Evolutionary conservation across 2,888 invertebrate genomes (phyloP).

Genomic region (Trissolcus brochymenae): DNA sequence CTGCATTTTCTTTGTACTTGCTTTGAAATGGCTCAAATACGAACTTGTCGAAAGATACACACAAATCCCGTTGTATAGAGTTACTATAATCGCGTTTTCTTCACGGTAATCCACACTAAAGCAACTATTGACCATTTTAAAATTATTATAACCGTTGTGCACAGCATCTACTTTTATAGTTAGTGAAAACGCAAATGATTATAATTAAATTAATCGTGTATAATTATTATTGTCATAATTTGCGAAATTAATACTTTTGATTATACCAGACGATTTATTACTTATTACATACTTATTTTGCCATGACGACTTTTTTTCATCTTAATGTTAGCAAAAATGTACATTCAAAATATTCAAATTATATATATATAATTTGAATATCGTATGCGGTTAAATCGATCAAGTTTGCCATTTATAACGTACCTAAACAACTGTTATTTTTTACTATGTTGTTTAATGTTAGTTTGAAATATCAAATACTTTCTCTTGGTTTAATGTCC

Average conservation of each 20-base stretch:
- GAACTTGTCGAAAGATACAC: conserved; percentile 1
- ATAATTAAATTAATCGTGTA: neutral
- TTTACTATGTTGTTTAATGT: conserved; percentile 3
- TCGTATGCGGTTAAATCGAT: too few relatives aligned
- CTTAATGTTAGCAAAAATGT: too few relatives aligned
- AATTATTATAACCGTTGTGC: conserved; percentile 17
- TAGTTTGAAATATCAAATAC: conserved; percentile 13
- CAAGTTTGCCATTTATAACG: too few relatives aligned
- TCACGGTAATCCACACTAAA: conserved; percentile 19
- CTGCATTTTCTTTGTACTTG: neutral
- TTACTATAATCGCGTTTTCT: conserved; percentile 20
- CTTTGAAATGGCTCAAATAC: conserved; percentile 6
- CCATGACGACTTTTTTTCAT: too few relatives aligned
- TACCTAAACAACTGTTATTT: too few relatives aligned
- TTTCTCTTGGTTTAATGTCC: conserved; percentile 17
- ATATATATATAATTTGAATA: too few relatives aligned
- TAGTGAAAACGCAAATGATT: neutral
- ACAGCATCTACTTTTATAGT: conserved; percentile 8
- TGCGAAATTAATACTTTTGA: neutral
- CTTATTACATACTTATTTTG: too few relatives aligned
- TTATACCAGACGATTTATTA: too few relatives aligned
- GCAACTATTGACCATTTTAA: conserved; percentile 13
- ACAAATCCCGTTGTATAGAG: conserved; percentile 1
- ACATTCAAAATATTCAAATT: too few relatives aligned
- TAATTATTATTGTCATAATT: neutral